Evolutionary conservation across 23 tunicate genomes (phyloP).

Genomic region (Styela clava): DNA sequence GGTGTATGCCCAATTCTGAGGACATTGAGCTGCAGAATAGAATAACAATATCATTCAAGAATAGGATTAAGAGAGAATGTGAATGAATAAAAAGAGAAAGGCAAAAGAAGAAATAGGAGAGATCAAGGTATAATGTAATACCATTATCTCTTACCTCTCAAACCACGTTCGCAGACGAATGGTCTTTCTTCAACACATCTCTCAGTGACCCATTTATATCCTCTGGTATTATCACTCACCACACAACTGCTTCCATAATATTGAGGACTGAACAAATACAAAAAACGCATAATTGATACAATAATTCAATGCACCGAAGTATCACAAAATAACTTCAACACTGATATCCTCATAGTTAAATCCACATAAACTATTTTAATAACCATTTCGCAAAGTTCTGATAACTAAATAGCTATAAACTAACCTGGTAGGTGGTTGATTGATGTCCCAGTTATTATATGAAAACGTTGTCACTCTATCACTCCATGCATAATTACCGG

Average conservation of each 20-base stretch:
- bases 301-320: too few relatives aligned
- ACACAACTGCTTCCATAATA: constrained; percentile 69
- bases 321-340: too few relatives aligned
- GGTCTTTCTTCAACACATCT: constrained; percentile 49
- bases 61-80: neutral
- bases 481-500: constrained; percentile 7
- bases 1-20: constrained; percentile 55
- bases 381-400: too few relatives aligned
- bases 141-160: constrained; percentile 45
- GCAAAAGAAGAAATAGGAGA: neutral
- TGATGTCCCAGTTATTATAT: neutral
- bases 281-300: neutral
- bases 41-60: neutral
- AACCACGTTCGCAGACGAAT: constrained; percentile 70
- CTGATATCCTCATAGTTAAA: too few relatives aligned
- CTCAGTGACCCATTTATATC: constrained; percentile 32
- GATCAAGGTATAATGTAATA: neutral
- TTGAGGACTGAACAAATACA: too few relatives aligned
- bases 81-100: neutral
- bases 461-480: constrained; percentile 1
- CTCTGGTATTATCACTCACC: constrained; percentile 15
- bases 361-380: too few relatives aligned
- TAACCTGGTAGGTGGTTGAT: neutral
- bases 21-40: constrained; percentile 53
- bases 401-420: too few relatives aligned